A percentile compares a stretch with the other conserved stretches of the same genome.
phyloP scores from a whole-genome alignment of 2,113 vertebrate genomes.

The Hippoglossus stenolepis region DNA sequence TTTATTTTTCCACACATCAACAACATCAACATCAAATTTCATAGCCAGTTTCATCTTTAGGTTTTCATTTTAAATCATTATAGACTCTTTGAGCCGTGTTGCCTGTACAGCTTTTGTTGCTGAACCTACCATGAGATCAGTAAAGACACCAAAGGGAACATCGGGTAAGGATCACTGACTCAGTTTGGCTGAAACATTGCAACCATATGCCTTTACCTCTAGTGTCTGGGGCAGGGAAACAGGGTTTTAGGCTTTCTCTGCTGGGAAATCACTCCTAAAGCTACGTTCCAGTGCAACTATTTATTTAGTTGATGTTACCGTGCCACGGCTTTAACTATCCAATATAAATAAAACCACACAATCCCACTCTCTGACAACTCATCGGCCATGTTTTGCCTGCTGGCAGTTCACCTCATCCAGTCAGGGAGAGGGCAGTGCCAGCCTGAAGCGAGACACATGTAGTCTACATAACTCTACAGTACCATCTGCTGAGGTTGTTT shows the following conservation, averaged over 20 bases:
- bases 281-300: not conserved
- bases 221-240: slow-evolving; percentile 7
- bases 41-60: not conserved
- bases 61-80: too few relatives aligned
- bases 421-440: slow-evolving; percentile 39
- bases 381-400: slow-evolving; percentile 20
- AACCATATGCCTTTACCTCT: slow-evolving; percentile 19
- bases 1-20: too few relatives aligned
- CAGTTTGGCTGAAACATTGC: slow-evolving; percentile 19
- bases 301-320: not conserved
- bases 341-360: not conserved
- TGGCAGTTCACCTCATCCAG: slow-evolving; percentile 28
- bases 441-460: slow-evolving; percentile 43
- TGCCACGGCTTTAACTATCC: not conserved
- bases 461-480: slow-evolving; percentile 6
- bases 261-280: not conserved
- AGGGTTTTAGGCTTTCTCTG: not conserved
- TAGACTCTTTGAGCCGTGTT: not conserved
- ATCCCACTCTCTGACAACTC: slow-evolving; percentile 2
- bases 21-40: too few relatives aligned
- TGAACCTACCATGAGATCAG: slow-evolving; percentile 34
- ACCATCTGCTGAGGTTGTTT: slow-evolving; percentile 46
- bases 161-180: slow-evolving; percentile 34
- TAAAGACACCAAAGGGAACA: not conserved
- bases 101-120: not conserved